Conservation (phyloP, 2,888 invertebrate genomes). For the Lasioglossum marginatum region DNA sequence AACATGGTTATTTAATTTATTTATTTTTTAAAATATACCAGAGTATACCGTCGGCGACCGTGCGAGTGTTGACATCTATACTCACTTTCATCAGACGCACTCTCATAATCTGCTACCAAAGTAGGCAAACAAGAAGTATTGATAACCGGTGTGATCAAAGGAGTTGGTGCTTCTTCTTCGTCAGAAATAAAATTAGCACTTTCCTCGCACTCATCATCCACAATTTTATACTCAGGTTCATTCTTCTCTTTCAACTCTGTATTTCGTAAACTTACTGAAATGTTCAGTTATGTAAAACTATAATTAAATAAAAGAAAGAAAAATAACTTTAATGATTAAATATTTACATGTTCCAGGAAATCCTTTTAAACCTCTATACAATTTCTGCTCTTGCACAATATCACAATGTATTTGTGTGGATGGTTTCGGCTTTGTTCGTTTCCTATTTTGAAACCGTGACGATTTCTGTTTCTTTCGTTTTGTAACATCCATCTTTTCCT, state of each 20-base stretch:
- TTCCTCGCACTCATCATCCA: constrained; percentile 16
- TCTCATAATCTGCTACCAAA: constrained; percentile 79
- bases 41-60: too few relatives aligned
- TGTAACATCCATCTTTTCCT: constrained; percentile 79
- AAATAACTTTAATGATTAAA: constrained; percentile 14
- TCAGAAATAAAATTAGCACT: constrained; percentile 62
- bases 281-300: not conserved
- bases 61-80: not conserved
- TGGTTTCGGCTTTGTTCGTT: constrained; percentile 60
- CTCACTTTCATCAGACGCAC: constrained; percentile 77
- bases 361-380: constrained; percentile 83
- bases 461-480: constrained; percentile 50
- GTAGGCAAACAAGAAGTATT: constrained; percentile 55
- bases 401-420: not conserved
- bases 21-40: too few relatives aligned
- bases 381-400: constrained; percentile 34
- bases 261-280: constrained; percentile 46
- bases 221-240: not conserved
- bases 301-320: constrained; percentile 6
- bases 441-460: constrained; percentile 83
- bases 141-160: constrained; percentile 13
- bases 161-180: constrained; percentile 58
- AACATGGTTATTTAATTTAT: too few relatives aligned
- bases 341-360: constrained; percentile 85
- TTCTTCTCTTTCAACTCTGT: constrained; percentile 1